These are phyloP conservation scores for Hyperoplus immaculatus DNA, from an alignment of 2,797 vertebrate genomes.

Conservation along the genomic window DNA sequence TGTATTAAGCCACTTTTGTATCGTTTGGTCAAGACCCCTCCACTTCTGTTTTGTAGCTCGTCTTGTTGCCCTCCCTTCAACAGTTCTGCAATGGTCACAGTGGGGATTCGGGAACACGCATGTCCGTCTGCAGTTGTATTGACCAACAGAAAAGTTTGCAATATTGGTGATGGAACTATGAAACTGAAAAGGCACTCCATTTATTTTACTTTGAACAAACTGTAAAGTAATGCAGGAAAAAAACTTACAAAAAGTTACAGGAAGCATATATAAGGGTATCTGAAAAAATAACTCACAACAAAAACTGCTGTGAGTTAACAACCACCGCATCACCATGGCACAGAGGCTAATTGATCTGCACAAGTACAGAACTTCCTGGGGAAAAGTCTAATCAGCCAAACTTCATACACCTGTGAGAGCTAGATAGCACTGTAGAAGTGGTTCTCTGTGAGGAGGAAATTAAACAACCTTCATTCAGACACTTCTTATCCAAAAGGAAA, in stretches of 20 bases:
- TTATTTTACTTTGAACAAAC: too few relatives aligned
- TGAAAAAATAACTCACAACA: too few relatives aligned
- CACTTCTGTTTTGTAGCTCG: not conserved
- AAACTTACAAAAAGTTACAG: too few relatives aligned
- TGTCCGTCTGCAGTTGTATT: not conserved
- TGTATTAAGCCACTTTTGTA: not conserved
- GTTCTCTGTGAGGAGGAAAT: not conserved
- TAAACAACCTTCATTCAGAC: not conserved
- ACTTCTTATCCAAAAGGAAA: not conserved
- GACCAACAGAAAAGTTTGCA: too few relatives aligned
- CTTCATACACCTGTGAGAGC: constrained; percentile 6
- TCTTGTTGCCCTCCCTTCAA: not conserved
- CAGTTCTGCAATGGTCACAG: not conserved
- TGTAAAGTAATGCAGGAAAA: too few relatives aligned
- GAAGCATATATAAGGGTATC: too few relatives aligned
- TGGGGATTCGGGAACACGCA: too few relatives aligned
- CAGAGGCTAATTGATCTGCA: not conserved
- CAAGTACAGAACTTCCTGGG: not conserved
- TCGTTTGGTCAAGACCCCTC: not conserved
- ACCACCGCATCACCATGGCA: not conserved
- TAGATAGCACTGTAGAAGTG: not conserved
- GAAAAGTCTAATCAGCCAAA: not conserved
- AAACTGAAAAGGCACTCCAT: too few relatives aligned
- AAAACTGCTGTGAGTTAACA: not conserved
- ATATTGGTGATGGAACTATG: too few relatives aligned